Percentiles rank a stretch among this genome's conserved stretches.
Evolutionary conservation across 2,797 vertebrate genomes (phyloP).

Genomic region (Chaetophractus vellerosus): DNA sequence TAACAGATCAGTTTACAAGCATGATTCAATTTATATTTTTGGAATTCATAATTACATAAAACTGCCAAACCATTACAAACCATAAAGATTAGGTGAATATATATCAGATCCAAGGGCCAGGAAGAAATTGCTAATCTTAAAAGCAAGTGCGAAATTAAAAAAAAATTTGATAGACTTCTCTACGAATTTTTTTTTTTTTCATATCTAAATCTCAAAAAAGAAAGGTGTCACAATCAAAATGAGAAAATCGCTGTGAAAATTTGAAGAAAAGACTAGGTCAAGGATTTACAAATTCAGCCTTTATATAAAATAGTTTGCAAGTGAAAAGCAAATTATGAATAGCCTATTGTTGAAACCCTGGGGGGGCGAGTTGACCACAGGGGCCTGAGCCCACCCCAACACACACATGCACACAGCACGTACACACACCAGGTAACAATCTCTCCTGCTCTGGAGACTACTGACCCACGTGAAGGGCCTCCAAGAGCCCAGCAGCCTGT

Average conservation of each 20-base stretch:
- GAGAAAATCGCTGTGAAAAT: neutral
- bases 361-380: neutral
- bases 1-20: too few relatives aligned
- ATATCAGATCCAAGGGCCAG: neutral
- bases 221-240: neutral
- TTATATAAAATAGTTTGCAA: neutral
- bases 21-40: too few relatives aligned
- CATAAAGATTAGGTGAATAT: too few relatives aligned
- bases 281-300: neutral
- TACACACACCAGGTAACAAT: too few relatives aligned
- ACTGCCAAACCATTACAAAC: too few relatives aligned
- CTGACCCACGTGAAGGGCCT: too few relatives aligned
- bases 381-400: neutral
- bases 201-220: neutral
- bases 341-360: neutral
- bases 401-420: rapidly evolving
- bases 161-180: neutral
- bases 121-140: neutral
- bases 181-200: neutral
- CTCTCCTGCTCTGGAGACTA: too few relatives aligned
- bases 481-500: too few relatives aligned
- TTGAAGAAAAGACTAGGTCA: neutral
- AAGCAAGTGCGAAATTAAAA: neutral
- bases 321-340: neutral
- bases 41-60: too few relatives aligned